Evolutionary conservation across 2,888 invertebrate species (phyloP).

Genomic region (Antitype chi): DNA sequence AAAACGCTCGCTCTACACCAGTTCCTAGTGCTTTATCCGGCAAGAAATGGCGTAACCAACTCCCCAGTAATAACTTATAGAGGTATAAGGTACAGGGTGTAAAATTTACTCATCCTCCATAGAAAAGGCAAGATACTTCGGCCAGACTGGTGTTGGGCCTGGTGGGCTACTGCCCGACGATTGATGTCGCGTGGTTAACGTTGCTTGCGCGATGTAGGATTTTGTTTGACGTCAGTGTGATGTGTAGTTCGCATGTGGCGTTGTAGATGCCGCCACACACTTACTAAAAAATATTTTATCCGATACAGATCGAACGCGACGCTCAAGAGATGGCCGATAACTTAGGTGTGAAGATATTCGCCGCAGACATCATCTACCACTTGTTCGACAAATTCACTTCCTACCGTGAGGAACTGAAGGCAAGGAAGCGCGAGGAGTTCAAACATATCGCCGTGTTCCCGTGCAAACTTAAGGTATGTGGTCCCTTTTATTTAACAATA

Average conservation of each 20-base stretch:
- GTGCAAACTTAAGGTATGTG: constrained; percentile 95
- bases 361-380: constrained; percentile 99
- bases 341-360: constrained; percentile 98
- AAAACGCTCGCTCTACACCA: no score
- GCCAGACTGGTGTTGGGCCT: not conserved
- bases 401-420: constrained; percentile 97
- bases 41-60: not conserved
- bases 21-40: not conserved
- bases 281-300: not conserved
- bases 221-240: not conserved
- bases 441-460: constrained; percentile 99
- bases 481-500: not conserved
- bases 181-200: not conserved
- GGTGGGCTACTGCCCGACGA: not conserved
- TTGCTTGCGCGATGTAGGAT: not conserved
- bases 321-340: constrained; percentile 99
- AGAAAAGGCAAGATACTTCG: not conserved
- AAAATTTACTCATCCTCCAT: not conserved
- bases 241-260: not conserved
- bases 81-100: not conserved
- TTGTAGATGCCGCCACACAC: not conserved
- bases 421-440: constrained; percentile 98
- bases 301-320: constrained; percentile 94
- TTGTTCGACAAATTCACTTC: constrained; percentile 99
- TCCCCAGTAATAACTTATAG: not conserved